Evolutionary conservation across 1,140 invertebrate species (phyloP), one percentile per base, ranked within the genome.

Genomic region (Frieseomelitta varia): DNA sequence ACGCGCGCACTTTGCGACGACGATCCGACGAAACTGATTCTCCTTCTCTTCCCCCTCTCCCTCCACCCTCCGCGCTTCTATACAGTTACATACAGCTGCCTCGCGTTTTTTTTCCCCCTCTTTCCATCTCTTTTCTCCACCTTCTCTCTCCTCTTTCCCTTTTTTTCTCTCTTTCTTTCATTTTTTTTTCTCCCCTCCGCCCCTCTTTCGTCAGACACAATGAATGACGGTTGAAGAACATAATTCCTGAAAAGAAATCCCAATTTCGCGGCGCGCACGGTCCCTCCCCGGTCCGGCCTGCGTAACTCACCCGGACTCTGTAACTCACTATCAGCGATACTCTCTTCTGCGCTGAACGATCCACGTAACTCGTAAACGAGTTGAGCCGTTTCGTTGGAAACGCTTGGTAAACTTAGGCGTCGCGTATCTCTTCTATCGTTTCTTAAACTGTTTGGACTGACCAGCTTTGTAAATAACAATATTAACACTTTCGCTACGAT

Each of bases 21-120:
- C 79, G 34, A 81, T 79, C 82, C 69, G 34, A 67, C 71, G 55
- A 63, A 72, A 86, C 87, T 85, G 77, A 89, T 86, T 87, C 74
- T 86, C 79, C 77, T 77, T 51, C 61, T n/a, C n/a, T n/a, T 61
- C 77, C 79, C 51, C 68, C 61, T n/a, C 15, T n/a, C n/a, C n/a
- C n/a, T n/a, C n/a, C n/a, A n/a, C 21, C 65, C 68, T 34, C 61
- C 8, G 58, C 15, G 12, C 30, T 56, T n/a, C 56, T 79, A 56
- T 80, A 58, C 53, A 39, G 74, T 77, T 77, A 82, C 81, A 39
- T 39, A 77, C 53, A 1, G 80, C 61, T 47, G 47, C 72, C 61
- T 76, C 71, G 56, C 68, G 53, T 47, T 74, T 81, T 81, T 65
- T 65, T 73, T n/a, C 74, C 27, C 14, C 24, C 79, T 69, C 34